Evolutionary conservation across 2,797 vertebrate species (phyloP).

Genomic region (Dipus sagitta): DNA sequence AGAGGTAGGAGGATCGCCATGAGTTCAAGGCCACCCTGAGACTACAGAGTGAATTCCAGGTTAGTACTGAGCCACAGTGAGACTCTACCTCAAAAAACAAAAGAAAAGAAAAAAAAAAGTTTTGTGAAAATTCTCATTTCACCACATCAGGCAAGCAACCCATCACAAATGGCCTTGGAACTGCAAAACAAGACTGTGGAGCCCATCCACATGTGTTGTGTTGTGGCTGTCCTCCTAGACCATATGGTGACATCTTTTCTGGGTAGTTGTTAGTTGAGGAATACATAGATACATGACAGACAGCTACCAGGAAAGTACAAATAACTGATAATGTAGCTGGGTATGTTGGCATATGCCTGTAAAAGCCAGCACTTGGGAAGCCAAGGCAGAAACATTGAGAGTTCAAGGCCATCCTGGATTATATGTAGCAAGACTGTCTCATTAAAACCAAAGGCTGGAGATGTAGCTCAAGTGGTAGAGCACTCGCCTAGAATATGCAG

Average conservation of each 20-base stretch:
- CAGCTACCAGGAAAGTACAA: constrained; percentile 20
- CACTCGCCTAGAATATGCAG: not conserved
- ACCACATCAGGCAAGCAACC: not conserved
- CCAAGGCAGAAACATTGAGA: too few species aligned
- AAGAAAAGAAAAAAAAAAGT: not conserved
- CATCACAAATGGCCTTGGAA: not conserved
- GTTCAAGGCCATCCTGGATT: not conserved
- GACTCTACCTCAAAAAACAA: too few species aligned
- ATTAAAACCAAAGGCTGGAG: not conserved
- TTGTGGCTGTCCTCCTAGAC: not conserved
- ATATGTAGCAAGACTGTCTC: not conserved
- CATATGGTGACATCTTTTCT: not conserved
- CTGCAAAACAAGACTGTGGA: not conserved
- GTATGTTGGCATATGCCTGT: not conserved
- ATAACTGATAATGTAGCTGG: not conserved
- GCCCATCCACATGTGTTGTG: too few species aligned
- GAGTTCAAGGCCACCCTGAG: too few species aligned
- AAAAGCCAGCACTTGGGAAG: not conserved
- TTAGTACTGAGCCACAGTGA: too few species aligned
- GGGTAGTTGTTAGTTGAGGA: not conserved
- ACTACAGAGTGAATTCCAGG: too few species aligned
- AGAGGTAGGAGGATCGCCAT: too few species aligned
- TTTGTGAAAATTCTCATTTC: constrained; percentile 38
- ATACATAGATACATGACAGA: not conserved
- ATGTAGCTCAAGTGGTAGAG: not conserved